Evolutionary conservation across 2,113 vertebrate species (phyloP).

Genomic region (Gorilla gorilla): DNA sequence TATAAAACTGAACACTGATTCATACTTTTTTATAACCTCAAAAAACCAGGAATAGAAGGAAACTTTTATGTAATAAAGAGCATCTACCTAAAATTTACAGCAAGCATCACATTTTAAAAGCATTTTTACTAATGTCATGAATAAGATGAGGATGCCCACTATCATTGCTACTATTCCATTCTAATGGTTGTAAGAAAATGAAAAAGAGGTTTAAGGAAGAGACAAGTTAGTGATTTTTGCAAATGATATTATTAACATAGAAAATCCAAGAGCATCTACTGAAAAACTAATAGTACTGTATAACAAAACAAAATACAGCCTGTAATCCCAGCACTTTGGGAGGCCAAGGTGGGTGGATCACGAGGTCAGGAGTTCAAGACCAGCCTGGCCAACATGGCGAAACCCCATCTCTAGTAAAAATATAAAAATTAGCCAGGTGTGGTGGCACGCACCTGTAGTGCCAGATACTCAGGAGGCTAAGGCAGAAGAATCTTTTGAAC

Average conservation of each 20-base stretch:
- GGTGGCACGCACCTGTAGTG: no score
- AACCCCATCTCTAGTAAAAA: no score
- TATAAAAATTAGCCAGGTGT: no score
- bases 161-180: neutral
- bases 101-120: conserved; percentile 23
- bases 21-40: neutral
- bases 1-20: neutral
- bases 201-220: neutral
- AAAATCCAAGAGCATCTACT: neutral
- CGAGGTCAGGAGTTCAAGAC: no score
- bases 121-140: neutral
- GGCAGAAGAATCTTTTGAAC: no score
- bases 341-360: no score
- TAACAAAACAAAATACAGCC: no score
- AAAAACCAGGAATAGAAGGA: neutral
- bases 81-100: conserved; percentile 1
- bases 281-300: neutral
- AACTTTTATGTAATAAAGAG: neutral
- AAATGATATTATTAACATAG: neutral
- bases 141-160: neutral
- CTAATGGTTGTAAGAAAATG: neutral
- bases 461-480: no score
- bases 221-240: neutral
- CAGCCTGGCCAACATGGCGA: no score
- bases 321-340: no score